Base-by-base conservation (phyloP, 2,797 vertebrate species). In the Numenius phaeopus region DNA sequence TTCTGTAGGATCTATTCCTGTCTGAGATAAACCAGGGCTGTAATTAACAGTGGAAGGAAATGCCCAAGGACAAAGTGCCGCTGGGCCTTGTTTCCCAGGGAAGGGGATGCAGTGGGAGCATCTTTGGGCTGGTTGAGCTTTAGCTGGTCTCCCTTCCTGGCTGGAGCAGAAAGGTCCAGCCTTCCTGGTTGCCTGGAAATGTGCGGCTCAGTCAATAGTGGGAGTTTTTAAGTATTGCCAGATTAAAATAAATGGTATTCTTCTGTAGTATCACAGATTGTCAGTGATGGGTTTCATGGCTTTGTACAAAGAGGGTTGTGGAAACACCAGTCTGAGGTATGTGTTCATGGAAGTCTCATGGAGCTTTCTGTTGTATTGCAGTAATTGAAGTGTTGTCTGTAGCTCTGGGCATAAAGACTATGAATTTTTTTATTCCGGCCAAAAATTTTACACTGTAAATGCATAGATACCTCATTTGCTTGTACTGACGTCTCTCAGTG, bases 21-120 rank as follows among this genome's bases (percentile, higher is more conserved):
- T 11, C 54, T 72, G 71, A 58, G 70, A 13, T 46, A 39, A 7
- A 11, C 12, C 0, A 1, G 37, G 46, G 2, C 14, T 30, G 15
- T 30, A 12, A 7, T 15, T 29, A 39, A 7, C 24, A 39, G 27
- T 19, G 34, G 73, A n/a, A 79, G 84, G 46, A 44, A 39, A 32
- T 0, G 1, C 42, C 19, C 13, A 4, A 15, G 59, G 58, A 0
- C 16, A 7, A 17, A 71, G n/a, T 10, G 52, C 69, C 1, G 2
- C 42, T 42, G 27, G 0, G 0, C 32, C 26, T 26, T 11, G 6
- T 49, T 62, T 90, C 34, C 40, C 12, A 14, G 46, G 40, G 57
- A 1, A 13, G 14, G 16, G 29, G 59, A 8, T 64, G 58, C 22
- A 12, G 0, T 2, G 7, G 19, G 6, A 32, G 30, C 40, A 14